Evolutionary conservation across 2,888 invertebrate genomes (phyloP), one percentile per base, ranked within the genome.

Genomic region (Apotomis turbidana): DNA sequence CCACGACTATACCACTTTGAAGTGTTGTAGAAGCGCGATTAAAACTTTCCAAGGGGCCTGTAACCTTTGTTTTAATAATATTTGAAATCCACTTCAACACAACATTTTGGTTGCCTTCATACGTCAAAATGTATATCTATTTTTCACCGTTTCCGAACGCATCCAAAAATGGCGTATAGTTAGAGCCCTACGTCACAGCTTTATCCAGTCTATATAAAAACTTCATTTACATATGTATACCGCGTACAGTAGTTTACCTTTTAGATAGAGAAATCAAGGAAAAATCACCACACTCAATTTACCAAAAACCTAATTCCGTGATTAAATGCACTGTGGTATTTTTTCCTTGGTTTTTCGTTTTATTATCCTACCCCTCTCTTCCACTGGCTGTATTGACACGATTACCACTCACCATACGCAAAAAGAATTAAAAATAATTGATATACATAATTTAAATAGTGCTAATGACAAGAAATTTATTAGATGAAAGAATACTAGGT

Each of bases 141-240:
- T 41, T 10, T 5, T 41, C 41, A 41, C 3, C 41, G 49, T 49
- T 49, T 49, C 49, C 49, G 49, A 49, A 49, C 49, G 49, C 67
- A 58, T 10, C 63, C 64, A 61, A 71, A 68, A 54, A 41, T 63
- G 62, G 63, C 57, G 57, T 64, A 57, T 63, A 62, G 66, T 51
- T 73, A 73, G 52, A 41, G 52, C 60, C 36, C 64, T 74, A 81
- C 80, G 81, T 74, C 78, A 76, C 84, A 84, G 84, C 83, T 75
- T 76, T 77, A 77, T 79, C 83, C 83, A 83, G 83, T 83, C 83
- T 81, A 81, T 83, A 75, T 76, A 78, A 79, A 79, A 80, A 79
- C 78, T 75, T 75, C 76, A 80, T 66, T 70, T 71, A 71, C 68
- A 70, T 66, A 72, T 71, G 71, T 66, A 66, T 73, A 52, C 66